These are phyloP conservation scores for Phalacrocorax aristotelis DNA, from an alignment of 2,113 vertebrate species.

Conservation along the genomic window DNA sequence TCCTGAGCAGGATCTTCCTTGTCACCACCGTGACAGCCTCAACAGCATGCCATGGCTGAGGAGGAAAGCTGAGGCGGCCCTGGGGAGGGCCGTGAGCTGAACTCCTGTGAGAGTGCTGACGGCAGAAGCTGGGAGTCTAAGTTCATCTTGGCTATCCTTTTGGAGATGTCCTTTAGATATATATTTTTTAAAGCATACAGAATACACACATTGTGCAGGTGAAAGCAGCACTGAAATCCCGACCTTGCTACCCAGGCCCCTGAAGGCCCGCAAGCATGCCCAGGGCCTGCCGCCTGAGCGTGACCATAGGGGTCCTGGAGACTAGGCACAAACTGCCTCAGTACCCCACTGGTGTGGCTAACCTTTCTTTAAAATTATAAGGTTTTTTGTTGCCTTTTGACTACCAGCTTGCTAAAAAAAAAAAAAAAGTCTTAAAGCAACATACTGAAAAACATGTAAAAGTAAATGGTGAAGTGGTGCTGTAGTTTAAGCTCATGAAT, in stretches of 20 bases:
- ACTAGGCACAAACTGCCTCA: neutral
- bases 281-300: neutral
- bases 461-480: neutral
- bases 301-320: fast-evolving
- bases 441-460: neutral
- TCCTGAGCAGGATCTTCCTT: neutral
- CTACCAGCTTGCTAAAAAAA: neutral
- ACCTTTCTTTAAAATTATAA: neutral
- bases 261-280: neutral
- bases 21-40: neutral
- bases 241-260: fast-evolving
- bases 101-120: fast-evolving
- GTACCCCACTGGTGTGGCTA: fast-evolving
- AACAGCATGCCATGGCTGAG: fast-evolving
- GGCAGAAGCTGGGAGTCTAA: neutral
- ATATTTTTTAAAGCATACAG: neutral
- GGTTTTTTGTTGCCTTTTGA: neutral
- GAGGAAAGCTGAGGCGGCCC: no score
- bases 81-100: fast-evolving
- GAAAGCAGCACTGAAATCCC: neutral
- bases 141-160: neutral
- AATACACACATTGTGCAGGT: fast-evolving
- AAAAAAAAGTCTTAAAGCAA: neutral
- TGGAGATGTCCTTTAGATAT: neutral
- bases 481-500: neutral